Evolutionary conservation across 2,888 invertebrate species (phyloP).

Genomic region (Tromatobia lineatoria): DNA sequence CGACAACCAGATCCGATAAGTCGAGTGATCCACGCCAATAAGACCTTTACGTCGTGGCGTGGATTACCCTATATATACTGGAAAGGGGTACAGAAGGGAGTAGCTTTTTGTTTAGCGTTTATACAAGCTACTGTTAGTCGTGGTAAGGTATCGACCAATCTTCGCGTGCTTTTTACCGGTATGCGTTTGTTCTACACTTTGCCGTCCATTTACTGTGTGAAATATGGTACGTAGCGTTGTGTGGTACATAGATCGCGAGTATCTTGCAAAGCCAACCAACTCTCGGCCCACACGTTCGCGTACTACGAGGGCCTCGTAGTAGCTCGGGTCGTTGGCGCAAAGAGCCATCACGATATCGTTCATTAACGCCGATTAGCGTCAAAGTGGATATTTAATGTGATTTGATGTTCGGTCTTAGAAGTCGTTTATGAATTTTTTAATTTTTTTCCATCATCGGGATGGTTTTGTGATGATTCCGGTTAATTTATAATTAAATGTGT

Average conservation of each 20-base stretch:
- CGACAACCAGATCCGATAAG: no score
- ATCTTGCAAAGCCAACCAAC: constrained; percentile 45
- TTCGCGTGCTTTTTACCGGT: constrained; percentile 61
- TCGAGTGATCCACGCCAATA: no score
- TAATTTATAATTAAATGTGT: not conserved
- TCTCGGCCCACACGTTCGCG: constrained; percentile 57
- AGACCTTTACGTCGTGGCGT: no score
- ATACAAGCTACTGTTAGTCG: constrained; percentile 12
- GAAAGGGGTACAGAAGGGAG: constrained; percentile 5
- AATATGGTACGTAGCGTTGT: not conserved
- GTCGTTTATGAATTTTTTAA: not conserved
- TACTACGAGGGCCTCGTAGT: constrained; percentile 59
- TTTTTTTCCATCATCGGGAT: not conserved
- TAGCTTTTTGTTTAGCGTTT: constrained; percentile 51
- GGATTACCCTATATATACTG: constrained; percentile 10
- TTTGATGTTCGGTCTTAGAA: not conserved
- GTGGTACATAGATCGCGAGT: not conserved
- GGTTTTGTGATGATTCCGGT: not conserved
- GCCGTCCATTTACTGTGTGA: not conserved
- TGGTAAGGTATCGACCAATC: constrained; percentile 69
- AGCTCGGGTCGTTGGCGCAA: constrained; percentile 66
- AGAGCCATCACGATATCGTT: constrained; percentile 60
- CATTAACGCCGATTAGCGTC: constrained; percentile 43
- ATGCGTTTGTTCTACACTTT: constrained; percentile 27
- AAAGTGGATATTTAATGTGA: not conserved